These are phyloP conservation scores for Mormyrus hasselquistii DNA, from an alignment of 2,797 vertebrate species.

Conservation along the genomic window DNA sequence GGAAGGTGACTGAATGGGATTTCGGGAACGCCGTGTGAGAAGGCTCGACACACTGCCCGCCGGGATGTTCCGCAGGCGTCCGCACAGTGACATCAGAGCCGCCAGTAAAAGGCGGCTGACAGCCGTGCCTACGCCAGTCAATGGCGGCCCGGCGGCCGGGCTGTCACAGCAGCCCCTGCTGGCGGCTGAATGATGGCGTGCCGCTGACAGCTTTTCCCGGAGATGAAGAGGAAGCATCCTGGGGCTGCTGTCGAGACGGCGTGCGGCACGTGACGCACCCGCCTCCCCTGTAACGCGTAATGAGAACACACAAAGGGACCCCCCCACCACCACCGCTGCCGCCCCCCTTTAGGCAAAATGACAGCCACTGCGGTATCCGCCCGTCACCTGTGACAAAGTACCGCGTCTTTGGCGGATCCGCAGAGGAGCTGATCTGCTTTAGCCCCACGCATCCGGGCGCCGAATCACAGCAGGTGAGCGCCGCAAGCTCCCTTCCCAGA, in stretches of 20 bases:
- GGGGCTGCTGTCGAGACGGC: not conserved
- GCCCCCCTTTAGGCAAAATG: not conserved
- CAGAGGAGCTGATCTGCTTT: not conserved
- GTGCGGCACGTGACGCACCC: not conserved
- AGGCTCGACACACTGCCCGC: not conserved
- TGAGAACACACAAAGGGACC: constrained; percentile 13
- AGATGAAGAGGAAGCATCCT: constrained; percentile 21
- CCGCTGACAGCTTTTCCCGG: constrained; percentile 16
- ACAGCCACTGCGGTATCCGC: not conserved
- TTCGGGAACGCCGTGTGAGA: not conserved
- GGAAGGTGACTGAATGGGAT: constrained; percentile 3
- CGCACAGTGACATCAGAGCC: not conserved
- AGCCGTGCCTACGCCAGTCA: constrained; percentile 3
- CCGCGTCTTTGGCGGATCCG: not conserved
- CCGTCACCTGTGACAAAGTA: constrained; percentile 12
- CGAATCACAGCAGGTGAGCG: not conserved
- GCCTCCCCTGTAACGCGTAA: not conserved
- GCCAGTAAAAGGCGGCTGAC: not conserved
- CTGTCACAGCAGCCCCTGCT: not conserved
- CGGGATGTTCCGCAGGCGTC: not conserved
- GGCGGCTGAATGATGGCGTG: constrained; percentile 3
- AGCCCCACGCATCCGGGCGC: not conserved
- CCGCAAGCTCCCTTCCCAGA: not conserved
- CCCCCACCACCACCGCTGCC: not conserved
- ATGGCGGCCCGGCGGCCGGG: not conserved